phyloP scores from a whole-genome alignment of 1,140 invertebrate genomes.

The Megathymus violae region DNA sequence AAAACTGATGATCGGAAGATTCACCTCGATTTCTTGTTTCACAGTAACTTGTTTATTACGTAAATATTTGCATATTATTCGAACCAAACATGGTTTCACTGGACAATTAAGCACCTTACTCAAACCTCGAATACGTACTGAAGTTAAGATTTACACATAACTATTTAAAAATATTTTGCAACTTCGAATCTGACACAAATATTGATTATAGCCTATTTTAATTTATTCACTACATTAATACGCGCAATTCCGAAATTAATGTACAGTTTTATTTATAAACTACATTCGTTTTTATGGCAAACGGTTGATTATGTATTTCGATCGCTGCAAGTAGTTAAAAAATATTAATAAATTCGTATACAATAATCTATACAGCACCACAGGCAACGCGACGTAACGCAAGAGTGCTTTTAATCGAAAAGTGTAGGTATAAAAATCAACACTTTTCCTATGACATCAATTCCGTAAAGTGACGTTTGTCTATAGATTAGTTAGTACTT shows the following conservation, averaged over 20 bases:
- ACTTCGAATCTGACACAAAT: conserved; percentile 34
- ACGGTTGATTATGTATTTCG: conserved; percentile 43
- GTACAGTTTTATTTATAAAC: conserved; percentile 19
- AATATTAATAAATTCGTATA: too few relatives aligned
- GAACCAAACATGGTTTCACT: conserved; percentile 26
- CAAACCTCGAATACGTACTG: conserved; percentile 7
- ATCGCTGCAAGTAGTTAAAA: conserved; percentile 34
- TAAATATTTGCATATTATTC: conserved; percentile 34
- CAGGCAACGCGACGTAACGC: neutral
- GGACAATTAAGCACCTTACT: conserved; percentile 20
- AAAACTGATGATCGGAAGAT: neutral
- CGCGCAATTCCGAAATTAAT: neutral
- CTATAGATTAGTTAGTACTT: too few relatives aligned
- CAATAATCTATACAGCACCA: too few relatives aligned
- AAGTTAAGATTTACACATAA: too few relatives aligned
- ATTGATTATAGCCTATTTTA: conserved; percentile 41
- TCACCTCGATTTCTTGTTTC: neutral
- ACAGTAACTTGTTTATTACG: conserved; percentile 40
- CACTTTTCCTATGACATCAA: conserved; percentile 7
- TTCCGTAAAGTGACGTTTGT: too few relatives aligned
- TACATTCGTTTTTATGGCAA: conserved; percentile 11
- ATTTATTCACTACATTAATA: conserved; percentile 36
- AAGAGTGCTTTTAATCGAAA: neutral
- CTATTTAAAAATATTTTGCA: conserved; percentile 24
- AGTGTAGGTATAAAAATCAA: neutral